These are phyloP conservation scores for Oreortyx pictus DNA, from an alignment of 2,797 vertebrate genomes.

Conservation along the genomic window DNA sequence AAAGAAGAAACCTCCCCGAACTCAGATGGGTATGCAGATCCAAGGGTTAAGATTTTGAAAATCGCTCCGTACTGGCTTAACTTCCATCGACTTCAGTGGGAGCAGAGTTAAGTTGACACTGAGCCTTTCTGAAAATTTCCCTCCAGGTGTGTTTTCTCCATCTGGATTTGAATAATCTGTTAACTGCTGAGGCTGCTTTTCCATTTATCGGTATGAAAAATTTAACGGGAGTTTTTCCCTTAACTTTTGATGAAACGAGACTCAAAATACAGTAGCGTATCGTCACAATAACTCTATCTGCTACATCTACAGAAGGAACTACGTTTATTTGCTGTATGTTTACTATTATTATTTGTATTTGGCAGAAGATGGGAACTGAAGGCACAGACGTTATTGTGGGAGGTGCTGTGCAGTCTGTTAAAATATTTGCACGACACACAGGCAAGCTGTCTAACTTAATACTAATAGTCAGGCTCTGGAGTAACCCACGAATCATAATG, in stretches of 20 bases:
- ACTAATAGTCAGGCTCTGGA: conserved; percentile 62
- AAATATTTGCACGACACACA: conserved; percentile 7
- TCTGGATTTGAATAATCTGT: conserved; percentile 68
- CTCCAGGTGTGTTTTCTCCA: conserved; percentile 58
- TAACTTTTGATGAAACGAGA: conserved; percentile 36
- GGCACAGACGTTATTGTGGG: background rate
- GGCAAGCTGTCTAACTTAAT: conserved; percentile 34
- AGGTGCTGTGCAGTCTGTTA: background rate
- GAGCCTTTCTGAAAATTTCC: conserved; percentile 65
- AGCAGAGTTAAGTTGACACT: conserved; percentile 67
- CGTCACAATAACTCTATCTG: background rate
- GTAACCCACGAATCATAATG: conserved; percentile 64
- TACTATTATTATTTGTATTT: background rate
- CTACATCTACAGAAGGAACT: background rate
- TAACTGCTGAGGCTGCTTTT: conserved; percentile 64
- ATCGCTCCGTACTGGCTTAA: conserved; percentile 41
- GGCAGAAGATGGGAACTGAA: conserved; percentile 9
- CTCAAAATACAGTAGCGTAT: background rate
- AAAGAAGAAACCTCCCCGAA: conserved; percentile 64
- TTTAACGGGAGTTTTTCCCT: conserved; percentile 9
- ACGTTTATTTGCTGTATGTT: background rate
- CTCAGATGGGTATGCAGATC: conserved; percentile 63
- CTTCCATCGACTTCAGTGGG: conserved; percentile 61
- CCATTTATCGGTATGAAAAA: conserved; percentile 38
- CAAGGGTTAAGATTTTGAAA: conserved; percentile 59